Evolutionary conservation across 2,888 invertebrate species (phyloP).

Genomic region (Laspeyria flexula): DNA sequence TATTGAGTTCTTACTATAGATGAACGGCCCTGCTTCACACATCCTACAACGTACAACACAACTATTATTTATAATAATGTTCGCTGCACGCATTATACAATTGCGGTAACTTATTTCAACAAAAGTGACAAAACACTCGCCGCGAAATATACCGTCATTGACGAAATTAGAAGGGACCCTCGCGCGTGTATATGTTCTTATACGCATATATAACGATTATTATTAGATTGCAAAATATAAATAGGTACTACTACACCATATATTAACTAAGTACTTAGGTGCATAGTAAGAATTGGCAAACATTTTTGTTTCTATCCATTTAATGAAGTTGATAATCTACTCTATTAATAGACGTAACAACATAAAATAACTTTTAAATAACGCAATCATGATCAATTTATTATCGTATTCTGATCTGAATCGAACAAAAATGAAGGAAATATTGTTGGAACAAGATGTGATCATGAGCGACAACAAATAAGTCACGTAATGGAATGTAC

Average conservation of each 20-base stretch:
- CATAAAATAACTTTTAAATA: no score
- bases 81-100: constrained; percentile 25
- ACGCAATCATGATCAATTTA: no score
- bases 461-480: constrained; percentile 23
- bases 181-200: constrained; percentile 20
- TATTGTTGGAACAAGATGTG: constrained; percentile 19
- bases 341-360: no score
- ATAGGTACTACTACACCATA: constrained; percentile 11
- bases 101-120: constrained; percentile 42
- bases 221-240: constrained; percentile 38
- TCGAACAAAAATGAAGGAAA: background rate
- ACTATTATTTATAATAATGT: background rate
- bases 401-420: background rate
- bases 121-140: constrained; percentile 43
- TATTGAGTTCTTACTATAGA: no score
- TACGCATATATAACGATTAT: constrained; percentile 22
- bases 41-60: background rate
- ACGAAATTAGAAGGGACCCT: constrained; percentile 46
- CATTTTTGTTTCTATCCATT: constrained; percentile 9
- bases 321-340: background rate
- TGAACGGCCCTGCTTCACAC: constrained; percentile 6
- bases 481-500: constrained; percentile 36
- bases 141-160: constrained; percentile 39
- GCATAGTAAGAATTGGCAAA: constrained; percentile 24
- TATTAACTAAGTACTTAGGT: background rate